phyloP scores from a whole-genome alignment of 2,113 vertebrate genomes.

The Oryzias curvinotus region DNA sequence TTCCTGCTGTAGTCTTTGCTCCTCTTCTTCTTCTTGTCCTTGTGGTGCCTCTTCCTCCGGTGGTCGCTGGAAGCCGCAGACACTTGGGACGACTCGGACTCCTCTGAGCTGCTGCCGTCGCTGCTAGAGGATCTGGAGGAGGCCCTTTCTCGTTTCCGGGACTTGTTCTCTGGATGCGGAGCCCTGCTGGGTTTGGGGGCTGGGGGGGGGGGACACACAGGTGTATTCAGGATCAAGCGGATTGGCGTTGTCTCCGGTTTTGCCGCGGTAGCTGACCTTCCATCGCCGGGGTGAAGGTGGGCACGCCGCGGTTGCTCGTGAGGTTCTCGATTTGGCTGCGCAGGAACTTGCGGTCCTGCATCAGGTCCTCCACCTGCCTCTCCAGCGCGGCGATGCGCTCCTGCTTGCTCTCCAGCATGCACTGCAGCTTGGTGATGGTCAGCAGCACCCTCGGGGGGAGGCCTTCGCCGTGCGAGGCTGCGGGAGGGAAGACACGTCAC shows the following conservation, averaged over 20 bases:
- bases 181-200: constrained; percentile 52
- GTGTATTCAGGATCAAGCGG: too few relatives aligned
- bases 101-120: constrained; percentile 54
- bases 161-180: constrained; percentile 59
- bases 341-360: constrained; percentile 78
- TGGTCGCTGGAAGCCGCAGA: constrained; percentile 64
- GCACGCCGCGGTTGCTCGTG: constrained; percentile 60
- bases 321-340: constrained; percentile 77
- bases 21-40: constrained; percentile 70
- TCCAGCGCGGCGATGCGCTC: constrained; percentile 71
- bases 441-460: constrained; percentile 71
- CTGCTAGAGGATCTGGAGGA: constrained; percentile 59
- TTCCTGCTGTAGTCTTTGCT: constrained; percentile 75
- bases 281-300: constrained; percentile 15
- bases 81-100: constrained; percentile 49
- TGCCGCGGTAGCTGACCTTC: constrained; percentile 52
- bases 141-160: constrained; percentile 61
- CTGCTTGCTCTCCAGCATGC: constrained; percentile 75
- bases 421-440: constrained; percentile 78
- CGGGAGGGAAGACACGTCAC: constrained; percentile 11
- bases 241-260: rapidly evolving
- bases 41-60: constrained; percentile 67
- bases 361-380: constrained; percentile 76
- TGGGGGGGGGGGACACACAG: constrained; percentile 2
- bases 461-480: constrained; percentile 47